These are phyloP conservation scores for Caenorhabditis remanei DNA, from an alignment of 1,140 invertebrate genomes.

Conservation along the genomic window DNA sequence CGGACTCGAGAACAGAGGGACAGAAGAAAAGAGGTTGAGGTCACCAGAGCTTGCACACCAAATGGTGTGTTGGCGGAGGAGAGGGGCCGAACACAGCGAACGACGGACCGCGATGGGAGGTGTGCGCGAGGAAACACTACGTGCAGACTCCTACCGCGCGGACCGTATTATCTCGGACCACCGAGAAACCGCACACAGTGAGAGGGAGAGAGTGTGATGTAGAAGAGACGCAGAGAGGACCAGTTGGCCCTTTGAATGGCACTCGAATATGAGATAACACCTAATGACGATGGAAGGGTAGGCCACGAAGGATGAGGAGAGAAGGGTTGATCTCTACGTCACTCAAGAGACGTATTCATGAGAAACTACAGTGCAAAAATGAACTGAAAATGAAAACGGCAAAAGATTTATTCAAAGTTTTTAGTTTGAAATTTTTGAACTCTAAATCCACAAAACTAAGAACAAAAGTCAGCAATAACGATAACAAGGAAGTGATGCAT, in stretches of 20 bases:
- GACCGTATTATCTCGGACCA: conserved; percentile 52
- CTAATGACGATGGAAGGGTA: conserved; percentile 4
- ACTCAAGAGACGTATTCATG: background rate
- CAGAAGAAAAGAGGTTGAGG: background rate
- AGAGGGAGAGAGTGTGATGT: background rate
- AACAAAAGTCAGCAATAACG: background rate
- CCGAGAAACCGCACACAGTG: conserved; percentile 30
- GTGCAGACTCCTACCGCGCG: background rate
- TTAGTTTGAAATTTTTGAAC: too few species aligned
- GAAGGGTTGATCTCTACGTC: background rate
- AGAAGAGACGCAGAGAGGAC: background rate
- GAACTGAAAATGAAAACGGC: too few species aligned
- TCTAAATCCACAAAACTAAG: background rate
- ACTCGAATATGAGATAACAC: conserved; percentile 50
- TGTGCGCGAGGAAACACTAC: background rate
- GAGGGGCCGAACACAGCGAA: background rate
- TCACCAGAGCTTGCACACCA: conserved; percentile 17
- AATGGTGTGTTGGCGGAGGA: background rate
- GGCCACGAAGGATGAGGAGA: background rate
- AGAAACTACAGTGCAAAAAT: too few species aligned
- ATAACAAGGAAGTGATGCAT: background rate
- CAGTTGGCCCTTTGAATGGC: conserved; percentile 30
- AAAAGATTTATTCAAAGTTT: too few species aligned
- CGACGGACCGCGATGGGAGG: background rate
- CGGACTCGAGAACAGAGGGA: background rate